Evolutionary conservation across 2,888 invertebrate genomes (phyloP).

Genomic region (Oxytorus armatus): DNA sequence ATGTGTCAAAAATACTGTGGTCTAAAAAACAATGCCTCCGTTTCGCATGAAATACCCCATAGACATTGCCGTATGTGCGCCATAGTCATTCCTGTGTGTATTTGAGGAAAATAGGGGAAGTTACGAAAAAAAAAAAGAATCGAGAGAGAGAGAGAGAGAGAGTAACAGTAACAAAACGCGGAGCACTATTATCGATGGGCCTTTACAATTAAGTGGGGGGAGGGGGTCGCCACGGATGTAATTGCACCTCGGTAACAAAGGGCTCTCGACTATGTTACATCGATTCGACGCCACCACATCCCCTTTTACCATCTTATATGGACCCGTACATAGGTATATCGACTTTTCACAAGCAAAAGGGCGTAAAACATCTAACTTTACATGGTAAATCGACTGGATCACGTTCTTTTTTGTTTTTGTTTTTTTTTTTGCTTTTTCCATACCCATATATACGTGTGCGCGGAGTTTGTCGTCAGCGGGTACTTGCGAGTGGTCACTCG

Average conservation of each 20-base stretch:
- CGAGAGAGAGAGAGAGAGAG: conserved; percentile 54
- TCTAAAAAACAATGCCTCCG: not conserved
- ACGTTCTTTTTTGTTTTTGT: conserved; percentile 18
- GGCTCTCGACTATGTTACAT: conserved; percentile 82
- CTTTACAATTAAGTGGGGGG: conserved; percentile 67
- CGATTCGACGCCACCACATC: conserved; percentile 75
- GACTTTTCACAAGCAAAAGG: conserved; percentile 7
- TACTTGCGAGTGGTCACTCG: conserved; percentile 72
- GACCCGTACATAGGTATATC: conserved; percentile 5
- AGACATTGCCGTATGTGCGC: not conserved
- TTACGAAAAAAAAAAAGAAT: conserved; percentile 24
- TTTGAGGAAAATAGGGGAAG: conserved; percentile 19
- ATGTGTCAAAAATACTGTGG: not conserved
- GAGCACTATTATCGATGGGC: conserved; percentile 77
- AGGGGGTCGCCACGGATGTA: conserved; percentile 71
- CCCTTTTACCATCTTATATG: conserved; percentile 29
- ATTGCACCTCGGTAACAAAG: conserved; percentile 80
- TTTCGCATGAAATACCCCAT: conserved; percentile 12
- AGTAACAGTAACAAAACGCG: conserved; percentile 83
- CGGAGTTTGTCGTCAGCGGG: conserved; percentile 9
- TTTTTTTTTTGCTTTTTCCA: no score
- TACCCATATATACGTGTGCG: conserved; percentile 5
- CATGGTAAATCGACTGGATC: not conserved
- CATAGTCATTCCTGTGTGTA: conserved; percentile 1
- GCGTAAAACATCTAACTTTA: conserved; percentile 3